phyloP scores from a whole-genome alignment of 2,113 vertebrate species.

The Cinclus cinclus region DNA sequence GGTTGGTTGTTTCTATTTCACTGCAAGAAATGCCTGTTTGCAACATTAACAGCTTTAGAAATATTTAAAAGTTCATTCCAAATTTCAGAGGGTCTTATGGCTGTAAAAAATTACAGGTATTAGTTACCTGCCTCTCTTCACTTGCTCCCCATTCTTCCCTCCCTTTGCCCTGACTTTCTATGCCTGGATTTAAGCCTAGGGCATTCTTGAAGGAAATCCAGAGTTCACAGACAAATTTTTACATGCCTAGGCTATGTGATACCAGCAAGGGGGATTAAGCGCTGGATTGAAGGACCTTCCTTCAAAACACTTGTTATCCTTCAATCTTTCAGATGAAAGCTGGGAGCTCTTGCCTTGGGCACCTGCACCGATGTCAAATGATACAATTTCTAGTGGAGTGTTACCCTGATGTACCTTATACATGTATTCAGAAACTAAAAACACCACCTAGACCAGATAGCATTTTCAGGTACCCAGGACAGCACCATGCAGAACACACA shows the following conservation, averaged over 20 bases:
- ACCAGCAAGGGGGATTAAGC: neutral
- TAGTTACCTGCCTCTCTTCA: neutral
- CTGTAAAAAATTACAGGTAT: neutral
- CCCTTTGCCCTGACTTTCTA: neutral
- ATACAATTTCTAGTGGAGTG: neutral
- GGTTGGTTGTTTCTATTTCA: neutral
- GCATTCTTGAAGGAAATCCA: neutral
- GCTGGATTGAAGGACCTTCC: neutral
- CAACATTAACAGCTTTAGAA: neutral
- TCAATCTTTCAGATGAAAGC: neutral
- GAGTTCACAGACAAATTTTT: neutral
- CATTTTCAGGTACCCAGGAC: neutral
- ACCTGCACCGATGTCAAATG: neutral
- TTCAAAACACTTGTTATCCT: neutral
- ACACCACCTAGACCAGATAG: fast-evolving
- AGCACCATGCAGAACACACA: neutral
- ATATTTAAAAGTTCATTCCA: neutral
- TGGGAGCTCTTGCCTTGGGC: neutral
- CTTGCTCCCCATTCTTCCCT: neutral
- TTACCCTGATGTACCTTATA: neutral
- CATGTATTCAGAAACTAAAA: neutral
- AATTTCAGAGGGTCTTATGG: neutral
- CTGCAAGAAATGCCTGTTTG: neutral
- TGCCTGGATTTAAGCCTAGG: neutral
- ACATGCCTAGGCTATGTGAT: neutral